Conservation (phyloP, 2,113 vertebrate species). For the Eurypyga helias region DNA sequence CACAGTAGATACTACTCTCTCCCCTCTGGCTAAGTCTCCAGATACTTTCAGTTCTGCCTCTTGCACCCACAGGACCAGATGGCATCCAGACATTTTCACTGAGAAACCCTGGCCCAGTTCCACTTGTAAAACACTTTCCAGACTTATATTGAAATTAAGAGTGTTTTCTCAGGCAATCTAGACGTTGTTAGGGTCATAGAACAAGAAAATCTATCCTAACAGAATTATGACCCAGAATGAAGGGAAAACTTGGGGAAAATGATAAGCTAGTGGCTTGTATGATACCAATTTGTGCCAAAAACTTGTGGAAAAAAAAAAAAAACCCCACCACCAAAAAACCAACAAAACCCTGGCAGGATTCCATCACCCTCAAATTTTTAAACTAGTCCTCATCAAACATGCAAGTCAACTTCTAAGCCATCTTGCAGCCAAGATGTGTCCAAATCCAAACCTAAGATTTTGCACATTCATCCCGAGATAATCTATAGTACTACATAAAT, state of each 20-base stretch:
- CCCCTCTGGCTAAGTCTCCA: neutral
- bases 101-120: neutral
- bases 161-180: neutral
- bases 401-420: neutral
- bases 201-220: neutral
- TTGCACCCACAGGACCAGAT: neutral
- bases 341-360: neutral
- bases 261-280: neutral
- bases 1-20: neutral
- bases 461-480: neutral
- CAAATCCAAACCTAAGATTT: neutral
- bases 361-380: neutral
- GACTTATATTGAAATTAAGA: neutral
- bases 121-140: neutral
- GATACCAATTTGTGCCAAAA: neutral
- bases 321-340: no score
- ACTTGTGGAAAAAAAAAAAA: neutral
- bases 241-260: neutral
- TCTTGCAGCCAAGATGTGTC: neutral
- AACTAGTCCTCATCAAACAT: neutral
- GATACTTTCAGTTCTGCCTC: neutral
- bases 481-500: neutral
- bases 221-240: neutral
- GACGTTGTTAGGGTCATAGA: neutral
- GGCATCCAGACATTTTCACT: neutral